These are phyloP conservation scores for Crotalus helleri DNA, from an alignment of 2,113 vertebrate genomes.

Conservation along the genomic window DNA sequence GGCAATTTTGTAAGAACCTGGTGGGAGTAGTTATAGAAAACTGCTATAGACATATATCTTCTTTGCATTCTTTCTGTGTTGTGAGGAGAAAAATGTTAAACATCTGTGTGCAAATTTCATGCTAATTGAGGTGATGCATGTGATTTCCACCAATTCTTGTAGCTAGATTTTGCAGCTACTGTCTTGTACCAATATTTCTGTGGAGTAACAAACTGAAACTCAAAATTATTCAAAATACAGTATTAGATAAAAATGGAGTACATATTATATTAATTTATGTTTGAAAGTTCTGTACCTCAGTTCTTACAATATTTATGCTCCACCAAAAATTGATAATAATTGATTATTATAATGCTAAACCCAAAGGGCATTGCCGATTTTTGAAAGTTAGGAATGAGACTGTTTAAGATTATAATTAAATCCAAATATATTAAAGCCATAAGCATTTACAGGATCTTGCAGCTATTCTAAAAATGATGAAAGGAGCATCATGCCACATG, in stretches of 20 bases:
- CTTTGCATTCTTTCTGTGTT: not conserved
- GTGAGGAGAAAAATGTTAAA: not conserved
- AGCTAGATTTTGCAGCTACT: slow-evolving; percentile 12
- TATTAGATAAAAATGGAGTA: slow-evolving; percentile 3
- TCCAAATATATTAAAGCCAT: not conserved
- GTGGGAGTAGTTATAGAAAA: not conserved
- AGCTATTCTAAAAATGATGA: not conserved
- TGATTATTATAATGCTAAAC: not conserved
- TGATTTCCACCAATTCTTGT: slow-evolving; percentile 16
- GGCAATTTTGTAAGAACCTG: not conserved
- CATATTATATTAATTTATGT: not conserved
- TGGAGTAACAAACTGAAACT: slow-evolving; percentile 4
- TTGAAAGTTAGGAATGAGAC: not conserved
- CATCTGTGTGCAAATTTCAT: slow-evolving; percentile 18
- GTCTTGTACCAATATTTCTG: slow-evolving; percentile 26
- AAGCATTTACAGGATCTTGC: not conserved
- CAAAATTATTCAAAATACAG: slow-evolving; percentile 5
- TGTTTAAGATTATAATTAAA: not conserved
- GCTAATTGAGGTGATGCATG: slow-evolving; percentile 34
- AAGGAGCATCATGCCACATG: not conserved
- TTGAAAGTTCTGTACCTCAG: not conserved
- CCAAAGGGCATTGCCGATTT: not conserved
- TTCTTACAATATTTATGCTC: not conserved
- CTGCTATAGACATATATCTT: not conserved
- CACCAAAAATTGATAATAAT: not conserved